Evolutionary conservation across 2,113 vertebrate species (phyloP), one percentile per base, ranked within the genome.

Genomic region (Stigmatopora argus): DNA sequence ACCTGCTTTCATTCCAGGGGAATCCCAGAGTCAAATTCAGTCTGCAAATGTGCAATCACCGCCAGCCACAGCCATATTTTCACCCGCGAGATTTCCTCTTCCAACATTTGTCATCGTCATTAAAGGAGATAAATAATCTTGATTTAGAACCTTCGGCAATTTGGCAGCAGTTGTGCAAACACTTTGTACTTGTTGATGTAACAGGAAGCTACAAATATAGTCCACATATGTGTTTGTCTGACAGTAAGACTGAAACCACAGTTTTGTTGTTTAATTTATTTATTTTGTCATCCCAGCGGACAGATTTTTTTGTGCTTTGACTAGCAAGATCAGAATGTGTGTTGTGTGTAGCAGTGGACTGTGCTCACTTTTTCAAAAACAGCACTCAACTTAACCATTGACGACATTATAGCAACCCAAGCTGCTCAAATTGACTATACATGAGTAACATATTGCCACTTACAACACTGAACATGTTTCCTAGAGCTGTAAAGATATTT

Each of bases 1-100:
- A 77, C 79, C 62, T 74, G 65, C 71, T 78, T 78, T 66, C 58
- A 64, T 83, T 87, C 71, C 78, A 86, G 84, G 83, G 85, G 85
- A 83, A 83, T 86, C 86, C 84, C 84, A 75, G 64, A 73, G 68
- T 74, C 72, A 64, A 62, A 67, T 45, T 61, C n/a, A 23, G 59
- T 72, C 64, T 44, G 61, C 52, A 67, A 44, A 66, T 71, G 38
- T 41, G 46, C 67, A 38, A 64, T 62, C 41, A 63, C 53, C 52
- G 65, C 66, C 64, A 34, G 58, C 63, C 56, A 10, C 14, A 64
- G 65, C 74, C 75, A 75, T 70, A 72, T 58, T 65, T 53, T 61
- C 38, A 14, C 41, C 38, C 10, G 31, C 41, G 9, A 69, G 64
- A 47, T 62, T 64, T 62, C 10, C 21, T 70, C 17, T 31, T n/a